Percentiles rank a stretch among this genome's conserved stretches.
Evolutionary conservation across 2,888 invertebrate species (phyloP).

Genomic region (Spialia ferax): DNA sequence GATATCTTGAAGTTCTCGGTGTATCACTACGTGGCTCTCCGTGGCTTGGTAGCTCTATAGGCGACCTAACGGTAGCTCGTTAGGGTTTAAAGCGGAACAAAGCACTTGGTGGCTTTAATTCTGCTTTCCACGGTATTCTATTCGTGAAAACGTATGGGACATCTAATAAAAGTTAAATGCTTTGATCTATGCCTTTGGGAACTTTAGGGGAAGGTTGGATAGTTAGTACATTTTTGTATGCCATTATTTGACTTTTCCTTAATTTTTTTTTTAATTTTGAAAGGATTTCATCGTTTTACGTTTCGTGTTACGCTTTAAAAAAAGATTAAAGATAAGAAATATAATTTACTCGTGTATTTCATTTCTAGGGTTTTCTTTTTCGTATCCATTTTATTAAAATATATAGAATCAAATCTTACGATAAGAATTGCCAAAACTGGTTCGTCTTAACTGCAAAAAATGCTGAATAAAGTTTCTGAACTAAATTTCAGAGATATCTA

Average conservation of each 20-base stretch:
- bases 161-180: neutral
- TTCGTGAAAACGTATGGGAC: neutral
- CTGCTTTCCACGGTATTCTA: slow-evolving; percentile 4
- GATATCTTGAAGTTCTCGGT: slow-evolving; percentile 28
- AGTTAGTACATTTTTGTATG: too few species aligned
- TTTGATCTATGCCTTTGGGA: neutral
- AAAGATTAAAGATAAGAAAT: too few species aligned
- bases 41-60: slow-evolving; percentile 25
- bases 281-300: too few species aligned
- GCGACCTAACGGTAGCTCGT: slow-evolving; percentile 34
- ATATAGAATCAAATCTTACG: neutral
- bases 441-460: too few species aligned
- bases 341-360: too few species aligned
- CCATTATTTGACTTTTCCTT: too few species aligned
- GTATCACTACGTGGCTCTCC: neutral
- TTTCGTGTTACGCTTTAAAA: too few species aligned
- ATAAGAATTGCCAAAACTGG: too few species aligned
- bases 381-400: neutral
- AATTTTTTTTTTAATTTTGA: too few species aligned
- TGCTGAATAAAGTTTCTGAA: neutral
- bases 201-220: too few species aligned
- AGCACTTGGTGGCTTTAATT: slow-evolving; percentile 26
- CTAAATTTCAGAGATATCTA: neutral
- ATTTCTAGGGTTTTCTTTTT: neutral
- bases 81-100: slow-evolving; percentile 24